Evolutionary conservation across 2,113 vertebrate genomes (phyloP).

Genomic region (Cephalopterus ornatus): DNA sequence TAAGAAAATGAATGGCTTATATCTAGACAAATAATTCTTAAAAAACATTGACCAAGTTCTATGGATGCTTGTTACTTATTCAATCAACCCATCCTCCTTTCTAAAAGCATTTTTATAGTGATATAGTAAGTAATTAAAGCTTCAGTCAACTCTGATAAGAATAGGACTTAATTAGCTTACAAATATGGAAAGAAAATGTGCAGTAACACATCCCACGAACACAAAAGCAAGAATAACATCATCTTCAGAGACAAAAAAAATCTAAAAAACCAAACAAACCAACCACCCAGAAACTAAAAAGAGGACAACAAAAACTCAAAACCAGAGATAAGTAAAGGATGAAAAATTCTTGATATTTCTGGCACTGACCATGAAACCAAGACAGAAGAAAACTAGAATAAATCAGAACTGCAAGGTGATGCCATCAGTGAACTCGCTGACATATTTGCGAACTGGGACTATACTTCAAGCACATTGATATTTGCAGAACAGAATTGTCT

Average conservation of each 20-base stretch:
- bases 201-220: neutral
- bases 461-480: neutral
- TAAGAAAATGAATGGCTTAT: neutral
- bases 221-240: neutral
- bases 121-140: neutral
- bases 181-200: neutral
- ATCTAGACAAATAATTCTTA: neutral
- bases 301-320: neutral
- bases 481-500: neutral
- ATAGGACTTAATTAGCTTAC: neutral
- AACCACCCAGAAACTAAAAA: neutral
- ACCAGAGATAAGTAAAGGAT: neutral
- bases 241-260: neutral
- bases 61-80: neutral
- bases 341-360: neutral
- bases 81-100: neutral
- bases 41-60: neutral
- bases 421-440: neutral
- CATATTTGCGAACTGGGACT: neutral
- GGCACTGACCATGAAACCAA: neutral
- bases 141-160: neutral
- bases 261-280: no score
- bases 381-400: neutral
- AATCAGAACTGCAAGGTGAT: neutral
- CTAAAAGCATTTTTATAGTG: neutral